These are phyloP conservation scores for Petroica traversi DNA, from an alignment of 2,113 vertebrate species.

Conservation along the genomic window DNA sequence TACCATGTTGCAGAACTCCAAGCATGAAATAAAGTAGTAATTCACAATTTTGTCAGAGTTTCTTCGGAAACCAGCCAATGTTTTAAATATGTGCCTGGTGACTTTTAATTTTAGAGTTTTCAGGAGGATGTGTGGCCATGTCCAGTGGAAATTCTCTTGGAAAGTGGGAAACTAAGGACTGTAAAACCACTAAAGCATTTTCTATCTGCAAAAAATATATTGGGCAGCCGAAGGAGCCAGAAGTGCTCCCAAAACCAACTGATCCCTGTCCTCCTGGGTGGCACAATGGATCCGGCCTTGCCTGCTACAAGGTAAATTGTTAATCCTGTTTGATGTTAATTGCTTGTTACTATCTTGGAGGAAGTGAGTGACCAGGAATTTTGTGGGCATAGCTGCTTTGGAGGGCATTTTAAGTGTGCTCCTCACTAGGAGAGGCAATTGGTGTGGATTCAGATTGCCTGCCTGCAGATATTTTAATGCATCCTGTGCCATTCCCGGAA, in stretches of 20 bases:
- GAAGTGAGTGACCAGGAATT: neutral
- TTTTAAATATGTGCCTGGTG: neutral
- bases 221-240: slow-evolving; percentile 51
- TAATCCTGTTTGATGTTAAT: neutral
- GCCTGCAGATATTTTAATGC: neutral
- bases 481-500: neutral
- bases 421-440: neutral
- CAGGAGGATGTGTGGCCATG: slow-evolving; percentile 85
- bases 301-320: slow-evolving; percentile 90
- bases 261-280: slow-evolving; percentile 86
- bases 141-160: slow-evolving; percentile 80
- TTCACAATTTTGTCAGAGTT: neutral
- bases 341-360: neutral
- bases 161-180: slow-evolving; percentile 88
- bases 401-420: neutral
- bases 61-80: neutral
- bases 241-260: slow-evolving; percentile 69
- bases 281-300: slow-evolving; percentile 70
- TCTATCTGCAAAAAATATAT: slow-evolving; percentile 87
- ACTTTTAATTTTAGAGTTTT: slow-evolving; percentile 59
- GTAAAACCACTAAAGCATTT: slow-evolving; percentile 84
- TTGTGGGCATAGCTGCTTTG: neutral
- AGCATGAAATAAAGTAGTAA: neutral
- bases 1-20: neutral
- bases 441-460: neutral